Evolutionary conservation across 2,113 vertebrate species (phyloP), one percentile per base, ranked within the genome.

Genomic region (Phalacrocorax brasilianus): DNA sequence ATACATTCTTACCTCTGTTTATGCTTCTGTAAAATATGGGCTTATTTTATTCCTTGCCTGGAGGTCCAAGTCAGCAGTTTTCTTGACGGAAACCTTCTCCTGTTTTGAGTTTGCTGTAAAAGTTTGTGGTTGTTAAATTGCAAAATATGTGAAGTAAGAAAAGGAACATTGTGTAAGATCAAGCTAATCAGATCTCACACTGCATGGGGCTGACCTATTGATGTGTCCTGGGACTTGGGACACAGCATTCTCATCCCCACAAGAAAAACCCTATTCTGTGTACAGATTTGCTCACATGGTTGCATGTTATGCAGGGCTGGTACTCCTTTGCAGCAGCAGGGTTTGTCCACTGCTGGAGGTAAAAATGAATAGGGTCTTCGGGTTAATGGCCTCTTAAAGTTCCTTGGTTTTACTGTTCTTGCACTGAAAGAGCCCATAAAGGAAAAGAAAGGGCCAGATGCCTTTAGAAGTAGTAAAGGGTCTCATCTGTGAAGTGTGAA

Each of bases 41-140:
- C 45, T 88, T 16, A 26, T 70, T 92, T 92, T 91, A 85, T 91
- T 94, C 47, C 74, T 85, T 95, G 89, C 87, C 77, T 83, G 59
- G 45, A 92, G 89, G 84, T 96, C 50, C 44, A 27, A 91, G 81
- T 95, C 95, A 95, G 84, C 87, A 89, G 91, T 93, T 95, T 66
- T 95, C 85, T 89, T 93, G 89, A 71, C 7, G 1, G 74, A 89
- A 87, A 68, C 44, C 44, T 67, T 93, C 94, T 93, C 88, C 91
- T 96, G 82, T 95, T 96, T 95, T 90, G 88, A 91, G 84, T 92
- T 94, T 88, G 32, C 53, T 88, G 45, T 85, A 84, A 49, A 95
- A 92, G 68, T 92, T 93, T 87, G 88, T 76, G 95, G 92, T 90
- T 89, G 78, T 91, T 94, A 81, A 75, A 93, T 85, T 95, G 78